Evolutionary conservation across 2,113 vertebrate species (phyloP).

Genomic region (Thermophis baileyi): DNA sequence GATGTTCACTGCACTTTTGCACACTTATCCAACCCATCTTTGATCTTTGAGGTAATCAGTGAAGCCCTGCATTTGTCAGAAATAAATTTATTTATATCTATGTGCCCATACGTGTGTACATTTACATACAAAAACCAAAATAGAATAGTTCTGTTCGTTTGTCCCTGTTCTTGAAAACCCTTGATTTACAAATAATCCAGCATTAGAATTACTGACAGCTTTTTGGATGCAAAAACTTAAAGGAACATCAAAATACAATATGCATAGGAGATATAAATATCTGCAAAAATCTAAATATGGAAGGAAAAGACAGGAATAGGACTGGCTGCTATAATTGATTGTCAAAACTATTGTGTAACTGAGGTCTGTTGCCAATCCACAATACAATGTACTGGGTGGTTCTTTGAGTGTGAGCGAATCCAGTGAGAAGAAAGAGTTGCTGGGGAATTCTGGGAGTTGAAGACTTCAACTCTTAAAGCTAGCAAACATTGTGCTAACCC

Average conservation of each 20-base stretch:
- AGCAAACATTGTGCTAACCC: background rate
- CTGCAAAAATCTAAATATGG: background rate
- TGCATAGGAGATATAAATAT: background rate
- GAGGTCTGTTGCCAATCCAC: background rate
- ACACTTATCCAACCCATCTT: background rate
- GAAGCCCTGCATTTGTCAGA: background rate
- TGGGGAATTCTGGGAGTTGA: background rate
- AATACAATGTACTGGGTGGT: background rate
- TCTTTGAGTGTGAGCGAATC: background rate
- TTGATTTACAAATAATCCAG: background rate
- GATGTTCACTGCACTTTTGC: rapidly evolving
- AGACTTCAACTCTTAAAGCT: background rate
- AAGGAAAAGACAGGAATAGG: background rate
- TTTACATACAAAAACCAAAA: background rate
- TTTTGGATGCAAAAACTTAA: rapidly evolving
- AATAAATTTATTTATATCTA: background rate
- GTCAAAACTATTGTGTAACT: background rate
- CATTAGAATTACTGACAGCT: rapidly evolving
- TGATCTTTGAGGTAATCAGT: background rate
- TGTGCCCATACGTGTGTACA: background rate
- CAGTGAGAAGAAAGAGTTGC: background rate
- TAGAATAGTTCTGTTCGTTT: background rate
- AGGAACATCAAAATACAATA: background rate
- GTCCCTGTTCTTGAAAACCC: background rate
- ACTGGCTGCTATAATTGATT: background rate